These are phyloP conservation scores for Tipula unca DNA, from an alignment of 2,888 invertebrate genomes.

Conservation along the genomic window DNA sequence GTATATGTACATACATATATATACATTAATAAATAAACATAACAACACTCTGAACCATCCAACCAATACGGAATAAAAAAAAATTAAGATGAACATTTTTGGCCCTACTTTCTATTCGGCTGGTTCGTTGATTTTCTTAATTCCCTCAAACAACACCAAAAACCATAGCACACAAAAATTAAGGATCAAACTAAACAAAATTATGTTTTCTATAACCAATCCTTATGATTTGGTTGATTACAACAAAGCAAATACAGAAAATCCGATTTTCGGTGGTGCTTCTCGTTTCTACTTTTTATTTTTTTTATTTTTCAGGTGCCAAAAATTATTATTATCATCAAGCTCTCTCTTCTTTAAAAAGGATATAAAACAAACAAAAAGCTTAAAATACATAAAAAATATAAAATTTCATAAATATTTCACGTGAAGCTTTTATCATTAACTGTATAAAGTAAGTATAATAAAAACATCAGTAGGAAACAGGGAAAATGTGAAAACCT, in stretches of 20 bases:
- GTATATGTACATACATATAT: background rate
- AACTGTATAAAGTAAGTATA: background rate
- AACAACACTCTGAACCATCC: background rate
- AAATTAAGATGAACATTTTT: background rate
- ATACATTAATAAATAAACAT: background rate
- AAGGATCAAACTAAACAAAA: background rate
- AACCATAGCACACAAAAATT: background rate
- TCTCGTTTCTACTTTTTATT: background rate
- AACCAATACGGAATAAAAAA: background rate
- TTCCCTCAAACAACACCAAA: background rate
- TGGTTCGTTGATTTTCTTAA: background rate
- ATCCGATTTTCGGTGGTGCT: background rate
- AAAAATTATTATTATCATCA: background rate
- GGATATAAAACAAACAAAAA: background rate
- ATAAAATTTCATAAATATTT: constrained; percentile 8
- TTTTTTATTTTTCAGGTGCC: background rate
- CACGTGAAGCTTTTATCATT: constrained; percentile 8
- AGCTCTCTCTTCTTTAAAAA: background rate
- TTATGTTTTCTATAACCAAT: background rate
- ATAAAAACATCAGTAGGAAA: background rate
- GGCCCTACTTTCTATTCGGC: background rate
- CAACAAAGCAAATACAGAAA: background rate
- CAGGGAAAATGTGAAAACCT: background rate
- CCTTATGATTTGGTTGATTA: background rate
- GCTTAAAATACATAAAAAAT: constrained; percentile 3